Evolutionary conservation across 2,888 invertebrate genomes (phyloP), one percentile per base, ranked within the genome.

Genomic region (Andrena dorsata): DNA sequence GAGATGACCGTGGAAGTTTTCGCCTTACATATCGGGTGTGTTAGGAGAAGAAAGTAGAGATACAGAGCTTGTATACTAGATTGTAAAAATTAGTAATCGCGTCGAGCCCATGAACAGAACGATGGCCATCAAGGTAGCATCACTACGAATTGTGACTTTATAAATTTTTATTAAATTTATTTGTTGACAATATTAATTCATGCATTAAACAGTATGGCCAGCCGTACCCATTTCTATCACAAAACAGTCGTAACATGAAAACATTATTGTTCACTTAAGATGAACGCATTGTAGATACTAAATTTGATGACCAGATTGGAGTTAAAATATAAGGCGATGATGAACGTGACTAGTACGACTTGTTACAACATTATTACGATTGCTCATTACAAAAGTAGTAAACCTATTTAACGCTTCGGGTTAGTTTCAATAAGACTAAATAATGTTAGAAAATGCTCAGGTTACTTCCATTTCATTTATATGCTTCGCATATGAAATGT

Each of bases 161-260:
- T 69, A 69, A 73, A 73, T 81, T 78, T 41, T 73, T 49, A 82
- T 81, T 68, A 53, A 68, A 82, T 81, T 76, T 72, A 76, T 76
- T 81, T 72, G 60, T 76, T 73, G 82, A 81, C 76, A 73, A 66
- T 82, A 76, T 76, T 69, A 65, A 85, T 79, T 80, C 87, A 86
- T 87, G 83, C 87, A 78, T 75, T 82, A 83, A 80, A 80, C 73
- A 83, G 80, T 85, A 85, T 87, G 83, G 76, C 76, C 86, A 87
- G 77, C 79, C 87, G 72, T 84, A 84, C 74, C 80, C 76, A 77
- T 80, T 68, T 35, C 76, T 82, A 86, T 84, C 77, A 86, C 78
- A 83, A 87, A 87, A 80, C 66, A 83, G 75, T 83, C 35, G 72
- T 76, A 72, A 26, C 65, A 73, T 70, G 70, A 80, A 80, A 80